phyloP scores from a whole-genome alignment of 1,140 invertebrate genomes.

The Phthorimaea operculella region DNA sequence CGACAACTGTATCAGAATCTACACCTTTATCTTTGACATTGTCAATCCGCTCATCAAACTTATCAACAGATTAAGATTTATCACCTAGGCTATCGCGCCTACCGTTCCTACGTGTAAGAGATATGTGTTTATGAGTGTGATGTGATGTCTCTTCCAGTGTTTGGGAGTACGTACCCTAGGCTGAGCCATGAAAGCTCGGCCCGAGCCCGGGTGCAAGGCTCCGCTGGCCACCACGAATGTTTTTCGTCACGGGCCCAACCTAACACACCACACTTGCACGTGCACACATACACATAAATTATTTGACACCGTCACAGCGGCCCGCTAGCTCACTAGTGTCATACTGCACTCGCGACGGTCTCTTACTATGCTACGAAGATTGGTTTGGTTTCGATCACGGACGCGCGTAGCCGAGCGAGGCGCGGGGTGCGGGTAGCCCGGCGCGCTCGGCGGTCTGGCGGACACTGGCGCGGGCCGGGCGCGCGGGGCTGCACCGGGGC shows the following conservation, averaged over 20 bases:
- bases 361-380: constrained; percentile 25
- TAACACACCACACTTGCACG: constrained; percentile 62
- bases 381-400: constrained; percentile 29
- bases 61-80: constrained; percentile 15
- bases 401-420: constrained; percentile 58
- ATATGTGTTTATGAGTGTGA: constrained; percentile 10
- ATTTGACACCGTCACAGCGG: constrained; percentile 59
- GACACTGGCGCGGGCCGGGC: constrained; percentile 55
- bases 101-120: background rate
- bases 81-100: constrained; percentile 13
- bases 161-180: constrained; percentile 65
- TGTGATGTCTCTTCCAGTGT: constrained; percentile 6
- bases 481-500: constrained; percentile 46
- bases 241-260: constrained; percentile 55
- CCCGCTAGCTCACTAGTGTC: constrained; percentile 66
- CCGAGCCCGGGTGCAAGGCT: constrained; percentile 66
- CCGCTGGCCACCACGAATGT: constrained; percentile 66
- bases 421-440: constrained; percentile 61
- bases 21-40: constrained; percentile 12
- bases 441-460: constrained; percentile 66
- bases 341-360: constrained; percentile 64
- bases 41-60: background rate
- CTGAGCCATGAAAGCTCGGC: constrained; percentile 68
- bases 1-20: constrained; percentile 3
- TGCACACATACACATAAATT: constrained; percentile 60